These are phyloP conservation scores for Anabacerthia variegaticeps DNA, from an alignment of 2,797 vertebrate genomes.

Conservation along the genomic window DNA sequence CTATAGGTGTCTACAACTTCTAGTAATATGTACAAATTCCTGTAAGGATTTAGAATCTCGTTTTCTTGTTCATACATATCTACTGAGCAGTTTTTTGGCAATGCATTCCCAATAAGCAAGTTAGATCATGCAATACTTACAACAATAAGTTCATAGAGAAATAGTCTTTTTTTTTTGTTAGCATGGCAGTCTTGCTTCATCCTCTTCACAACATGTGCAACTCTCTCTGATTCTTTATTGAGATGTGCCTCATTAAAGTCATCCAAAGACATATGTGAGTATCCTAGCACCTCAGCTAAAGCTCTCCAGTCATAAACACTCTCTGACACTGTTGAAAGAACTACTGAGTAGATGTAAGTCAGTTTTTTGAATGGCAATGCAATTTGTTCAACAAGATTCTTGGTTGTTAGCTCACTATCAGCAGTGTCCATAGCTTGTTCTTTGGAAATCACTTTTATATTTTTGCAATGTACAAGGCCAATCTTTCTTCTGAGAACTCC, in stretches of 20 bases:
- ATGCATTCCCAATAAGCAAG: not conserved
- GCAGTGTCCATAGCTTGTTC: constrained; percentile 89
- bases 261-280: constrained; percentile 80
- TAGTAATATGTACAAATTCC: not conserved
- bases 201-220: constrained; percentile 89
- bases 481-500: constrained; percentile 88
- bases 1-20: not conserved
- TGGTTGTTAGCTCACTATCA: constrained; percentile 81
- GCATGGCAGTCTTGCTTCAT: constrained; percentile 95
- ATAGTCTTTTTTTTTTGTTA: constrained; percentile 84
- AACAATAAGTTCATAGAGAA: constrained; percentile 91
- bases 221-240: constrained; percentile 88
- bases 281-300: constrained; percentile 88
- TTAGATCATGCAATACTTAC: constrained; percentile 79
- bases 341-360: constrained; percentile 94
- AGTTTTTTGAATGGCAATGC: constrained; percentile 90
- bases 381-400: constrained; percentile 88
- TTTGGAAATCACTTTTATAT: constrained; percentile 89
- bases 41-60: not conserved
- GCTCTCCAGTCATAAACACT: constrained; percentile 87
- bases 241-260: constrained; percentile 76
- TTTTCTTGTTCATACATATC: not conserved
- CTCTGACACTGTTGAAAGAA: constrained; percentile 89
- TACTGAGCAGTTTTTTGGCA: not conserved
- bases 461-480: constrained; percentile 93